Percentiles rank a stretch among this genome's conserved stretches.
Conservation (phyloP, 2,797 vertebrate species). For the Enteromius thamalakanensis region DNA sequence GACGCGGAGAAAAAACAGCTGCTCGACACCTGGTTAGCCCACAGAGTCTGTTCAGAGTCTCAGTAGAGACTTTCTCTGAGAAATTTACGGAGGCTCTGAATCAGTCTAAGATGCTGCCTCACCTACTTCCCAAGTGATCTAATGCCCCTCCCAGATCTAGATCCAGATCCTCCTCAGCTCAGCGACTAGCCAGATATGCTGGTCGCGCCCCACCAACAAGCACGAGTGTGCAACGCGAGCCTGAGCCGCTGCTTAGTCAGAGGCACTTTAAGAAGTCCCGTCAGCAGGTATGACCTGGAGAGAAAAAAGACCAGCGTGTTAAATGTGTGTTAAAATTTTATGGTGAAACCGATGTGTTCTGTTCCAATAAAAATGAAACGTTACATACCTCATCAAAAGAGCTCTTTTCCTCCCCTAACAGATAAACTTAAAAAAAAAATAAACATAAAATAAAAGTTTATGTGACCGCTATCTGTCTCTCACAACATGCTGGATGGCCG, state of each 20-base stretch:
- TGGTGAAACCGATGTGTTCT: neutral
- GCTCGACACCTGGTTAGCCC: neutral
- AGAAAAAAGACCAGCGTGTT: neutral
- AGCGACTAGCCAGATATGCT: neutral
- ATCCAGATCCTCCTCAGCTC: neutral
- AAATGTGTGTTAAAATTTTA: neutral
- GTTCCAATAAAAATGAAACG: neutral
- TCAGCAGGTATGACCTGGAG: neutral
- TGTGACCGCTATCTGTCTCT: neutral
- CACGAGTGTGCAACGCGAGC: neutral
- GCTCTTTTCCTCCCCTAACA: neutral
- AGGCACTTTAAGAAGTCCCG: neutral
- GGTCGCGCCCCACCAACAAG: neutral
- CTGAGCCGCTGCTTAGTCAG: neutral
- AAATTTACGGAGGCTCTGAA: neutral
- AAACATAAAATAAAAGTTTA: neutral
- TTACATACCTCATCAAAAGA: neutral
- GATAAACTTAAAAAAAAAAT: neutral
- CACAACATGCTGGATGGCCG: neutral
- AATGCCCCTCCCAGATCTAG: neutral
- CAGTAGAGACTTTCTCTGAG: neutral
- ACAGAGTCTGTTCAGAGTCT: neutral
- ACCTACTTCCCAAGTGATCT: too few relatives aligned
- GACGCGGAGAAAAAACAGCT: neutral
- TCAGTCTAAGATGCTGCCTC: neutral